Conservation (phyloP, 2,113 vertebrate genomes). For the Abramis brama region DNA sequence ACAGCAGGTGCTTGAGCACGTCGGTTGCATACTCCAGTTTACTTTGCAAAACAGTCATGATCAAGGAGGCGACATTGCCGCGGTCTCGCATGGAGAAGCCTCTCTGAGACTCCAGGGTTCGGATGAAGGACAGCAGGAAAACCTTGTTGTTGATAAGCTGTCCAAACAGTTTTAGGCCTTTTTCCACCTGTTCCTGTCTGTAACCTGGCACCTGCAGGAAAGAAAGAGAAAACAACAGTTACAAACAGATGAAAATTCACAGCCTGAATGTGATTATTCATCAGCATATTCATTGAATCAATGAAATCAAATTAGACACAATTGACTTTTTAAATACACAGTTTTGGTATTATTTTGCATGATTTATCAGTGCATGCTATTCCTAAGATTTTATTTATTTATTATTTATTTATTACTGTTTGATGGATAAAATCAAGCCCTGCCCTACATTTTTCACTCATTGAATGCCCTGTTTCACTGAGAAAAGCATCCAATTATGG, state of each 20-base stretch:
- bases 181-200: constrained; percentile 94
- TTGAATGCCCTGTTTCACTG: not conserved
- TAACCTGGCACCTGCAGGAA: constrained; percentile 89
- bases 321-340: not conserved
- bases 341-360: not conserved
- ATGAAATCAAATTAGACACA: not conserved
- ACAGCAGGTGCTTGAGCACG: constrained; percentile 95
- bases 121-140: constrained; percentile 94
- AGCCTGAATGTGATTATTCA: not conserved
- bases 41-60: constrained; percentile 96
- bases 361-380: not conserved
- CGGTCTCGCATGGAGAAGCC: constrained; percentile 98
- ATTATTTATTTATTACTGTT: not conserved
- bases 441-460: not conserved
- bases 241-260: not conserved
- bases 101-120: constrained; percentile 92
- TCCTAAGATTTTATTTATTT: not conserved
- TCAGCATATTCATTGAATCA: not conserved
- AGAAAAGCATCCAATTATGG: not conserved
- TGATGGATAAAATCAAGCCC: not conserved
- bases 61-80: constrained; percentile 94
- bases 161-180: constrained; percentile 94
- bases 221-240: not conserved
- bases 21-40: constrained; percentile 97
- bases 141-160: constrained; percentile 99